These are phyloP conservation scores for Oryctolagus cuniculus DNA, from an alignment of 2,113 vertebrate genomes.

Conservation along the genomic window mOryCun1.1 NC_091447.1:5751501-5752000, in stretches of 20 bases:
- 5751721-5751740: not conserved
- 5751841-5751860: not conserved
- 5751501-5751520: accelerated
- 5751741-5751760: not conserved
- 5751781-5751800: no score
- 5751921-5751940: not conserved
- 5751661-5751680: conserved; percentile 13
- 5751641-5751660: not conserved
- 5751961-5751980: not conserved
- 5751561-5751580: not conserved
- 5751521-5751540: not conserved
- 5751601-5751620: conserved; percentile 61
- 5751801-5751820: not conserved
- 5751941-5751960: not conserved
- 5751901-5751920: no score
- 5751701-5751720: not conserved
- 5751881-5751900: no score
- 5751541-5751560: not conserved
- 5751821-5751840: conserved; percentile 57
- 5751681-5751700: conserved; percentile 8
- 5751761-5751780: no score
- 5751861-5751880: not conserved
- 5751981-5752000: not conserved
- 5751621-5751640: not conserved
- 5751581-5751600: not conserved